phyloP scores from a whole-genome alignment of 2,797 vertebrate genomes.

The Coilia nasus region DNA sequence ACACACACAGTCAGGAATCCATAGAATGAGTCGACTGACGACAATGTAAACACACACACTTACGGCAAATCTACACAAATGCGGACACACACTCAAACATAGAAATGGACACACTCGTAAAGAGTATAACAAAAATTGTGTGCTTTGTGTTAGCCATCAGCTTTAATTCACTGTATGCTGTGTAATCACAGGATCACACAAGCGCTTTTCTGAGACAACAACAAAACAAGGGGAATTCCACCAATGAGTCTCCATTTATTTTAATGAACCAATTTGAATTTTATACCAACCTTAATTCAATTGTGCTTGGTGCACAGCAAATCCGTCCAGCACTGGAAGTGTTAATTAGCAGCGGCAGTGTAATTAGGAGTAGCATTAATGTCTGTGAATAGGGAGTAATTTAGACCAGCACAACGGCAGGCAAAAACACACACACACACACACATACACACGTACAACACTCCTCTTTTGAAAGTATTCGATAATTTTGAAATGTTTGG shows the following conservation, averaged over 20 bases:
- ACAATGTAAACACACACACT: background rate
- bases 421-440: constrained; percentile 70
- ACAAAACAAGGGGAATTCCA: constrained; percentile 37
- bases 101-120: constrained; percentile 24
- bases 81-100: background rate
- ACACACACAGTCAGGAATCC: background rate
- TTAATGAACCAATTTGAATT: constrained; percentile 46
- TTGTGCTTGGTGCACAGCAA: constrained; percentile 37
- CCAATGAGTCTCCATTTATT: constrained; percentile 40
- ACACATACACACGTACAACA: constrained; percentile 35
- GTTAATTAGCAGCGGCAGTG: constrained; percentile 81
- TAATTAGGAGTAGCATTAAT: constrained; percentile 87
- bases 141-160: constrained; percentile 45
- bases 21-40: no score
- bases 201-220: constrained; percentile 28
- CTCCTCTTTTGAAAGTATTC: constrained; percentile 68
- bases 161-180: constrained; percentile 40
- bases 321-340: constrained; percentile 55
- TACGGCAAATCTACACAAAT: background rate
- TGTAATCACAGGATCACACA: constrained; percentile 47
- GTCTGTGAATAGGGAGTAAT: constrained; percentile 79
- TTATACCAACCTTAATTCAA: constrained; percentile 42
- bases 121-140: constrained; percentile 35
- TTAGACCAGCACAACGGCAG: constrained; percentile 68
- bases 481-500: constrained; percentile 69